A percentile compares a stretch with the other conserved stretches of the same genome.
phyloP scores from a whole-genome alignment of 53 echinoderm and acorn worm species.

The Crossaster papposus region DNA sequence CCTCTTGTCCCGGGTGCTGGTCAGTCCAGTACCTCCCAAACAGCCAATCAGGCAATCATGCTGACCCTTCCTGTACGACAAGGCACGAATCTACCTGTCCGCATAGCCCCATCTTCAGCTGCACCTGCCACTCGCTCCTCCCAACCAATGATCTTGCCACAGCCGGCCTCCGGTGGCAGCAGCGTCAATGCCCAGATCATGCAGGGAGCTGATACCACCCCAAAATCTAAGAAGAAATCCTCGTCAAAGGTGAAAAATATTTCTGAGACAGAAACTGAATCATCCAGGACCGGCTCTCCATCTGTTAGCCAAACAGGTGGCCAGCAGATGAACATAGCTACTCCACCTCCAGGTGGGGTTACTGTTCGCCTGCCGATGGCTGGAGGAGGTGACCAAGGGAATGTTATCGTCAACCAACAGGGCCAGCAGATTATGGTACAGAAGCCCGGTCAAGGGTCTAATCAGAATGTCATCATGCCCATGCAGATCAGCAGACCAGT shows the following conservation, averaged over 20 bases:
- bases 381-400: constrained; percentile 51
- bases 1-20: constrained; percentile 38
- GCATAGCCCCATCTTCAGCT: constrained; percentile 71
- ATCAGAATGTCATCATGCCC: constrained; percentile 54
- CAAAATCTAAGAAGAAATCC: constrained; percentile 61
- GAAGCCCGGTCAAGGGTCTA: constrained; percentile 65
- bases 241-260: constrained; percentile 51
- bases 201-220: constrained; percentile 57
- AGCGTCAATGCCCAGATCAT: constrained; percentile 52
- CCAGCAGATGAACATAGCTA: constrained; percentile 36
- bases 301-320: constrained; percentile 15
- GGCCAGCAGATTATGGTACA: constrained; percentile 74
- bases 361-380: constrained; percentile 77
- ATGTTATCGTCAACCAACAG: constrained; percentile 65
- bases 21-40: constrained; percentile 20
- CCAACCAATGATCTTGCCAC: constrained; percentile 82
- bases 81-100: constrained; percentile 70
- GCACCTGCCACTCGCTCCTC: constrained; percentile 46
- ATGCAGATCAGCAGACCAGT: constrained; percentile 65
- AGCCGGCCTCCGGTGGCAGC: constrained; percentile 44
- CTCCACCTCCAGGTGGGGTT: constrained; percentile 59
- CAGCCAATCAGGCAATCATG: constrained; percentile 73
- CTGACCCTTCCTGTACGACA: constrained; percentile 77
- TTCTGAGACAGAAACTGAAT: constrained; percentile 43
- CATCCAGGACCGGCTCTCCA: constrained; percentile 35